phyloP scores from a whole-genome alignment of 2,888 invertebrate species.

The Mystacides longicornis region DNA sequence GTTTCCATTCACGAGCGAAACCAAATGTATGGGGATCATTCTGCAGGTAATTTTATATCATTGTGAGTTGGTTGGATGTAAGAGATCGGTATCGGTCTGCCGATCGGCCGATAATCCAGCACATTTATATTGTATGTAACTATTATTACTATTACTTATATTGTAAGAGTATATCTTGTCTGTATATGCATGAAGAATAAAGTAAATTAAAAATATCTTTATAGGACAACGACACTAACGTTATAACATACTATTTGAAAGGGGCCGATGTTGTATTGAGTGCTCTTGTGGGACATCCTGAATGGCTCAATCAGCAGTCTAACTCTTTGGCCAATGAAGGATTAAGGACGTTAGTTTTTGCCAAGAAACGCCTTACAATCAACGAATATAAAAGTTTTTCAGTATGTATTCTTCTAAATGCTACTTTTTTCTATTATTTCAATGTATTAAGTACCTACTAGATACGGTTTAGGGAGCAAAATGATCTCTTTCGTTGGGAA shows the following conservation, averaged over 20 bases:
- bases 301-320: slow-evolving; percentile 93
- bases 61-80: too few relatives aligned
- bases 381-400: slow-evolving; percentile 67
- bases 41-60: slow-evolving; percentile 49
- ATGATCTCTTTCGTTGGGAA: too few relatives aligned
- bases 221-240: slow-evolving; percentile 66
- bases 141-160: too few relatives aligned
- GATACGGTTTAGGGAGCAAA: too few relatives aligned
- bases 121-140: too few relatives aligned
- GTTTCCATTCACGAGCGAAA: slow-evolving; percentile 85
- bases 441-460: too few relatives aligned
- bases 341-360: slow-evolving; percentile 79
- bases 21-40: slow-evolving; percentile 90
- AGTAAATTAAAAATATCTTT: too few relatives aligned
- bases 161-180: too few relatives aligned
- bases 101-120: too few relatives aligned
- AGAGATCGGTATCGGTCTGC: too few relatives aligned
- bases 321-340: slow-evolving; percentile 88
- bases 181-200: too few relatives aligned
- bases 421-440: too few relatives aligned
- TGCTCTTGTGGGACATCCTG: slow-evolving; percentile 83
- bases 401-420: slow-evolving; percentile 37
- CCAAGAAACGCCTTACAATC: slow-evolving; percentile 57
- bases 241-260: slow-evolving; percentile 93
- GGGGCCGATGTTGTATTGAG: slow-evolving; percentile 94